These are phyloP conservation scores for Cetoscarus ocellatus DNA, from an alignment of 2,797 vertebrate species.

Conservation along the genomic window DNA sequence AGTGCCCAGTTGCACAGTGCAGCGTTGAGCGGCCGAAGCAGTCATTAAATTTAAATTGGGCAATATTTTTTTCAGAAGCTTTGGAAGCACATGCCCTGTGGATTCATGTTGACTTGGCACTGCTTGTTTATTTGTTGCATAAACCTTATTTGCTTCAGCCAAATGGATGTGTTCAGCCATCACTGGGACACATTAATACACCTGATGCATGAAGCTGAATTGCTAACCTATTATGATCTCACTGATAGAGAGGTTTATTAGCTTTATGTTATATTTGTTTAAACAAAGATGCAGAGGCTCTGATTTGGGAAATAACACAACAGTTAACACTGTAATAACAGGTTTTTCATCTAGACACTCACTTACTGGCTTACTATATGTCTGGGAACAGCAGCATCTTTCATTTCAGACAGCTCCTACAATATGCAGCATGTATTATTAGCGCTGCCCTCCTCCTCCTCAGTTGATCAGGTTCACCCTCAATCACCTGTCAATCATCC, in stretches of 20 bases:
- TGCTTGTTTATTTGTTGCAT: constrained; percentile 79
- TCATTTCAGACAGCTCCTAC: constrained; percentile 26
- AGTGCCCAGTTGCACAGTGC: constrained; percentile 69
- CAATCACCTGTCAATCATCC: constrained; percentile 54
- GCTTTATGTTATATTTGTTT: constrained; percentile 45
- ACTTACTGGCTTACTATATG: constrained; percentile 6
- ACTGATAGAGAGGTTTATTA: constrained; percentile 63
- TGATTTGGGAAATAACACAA: constrained; percentile 12
- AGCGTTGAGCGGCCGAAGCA: constrained; percentile 71
- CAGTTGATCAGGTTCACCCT: constrained; percentile 42
- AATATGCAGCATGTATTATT: constrained; percentile 31
- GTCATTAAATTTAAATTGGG: constrained; percentile 87
- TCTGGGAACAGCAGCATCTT: constrained; percentile 20
- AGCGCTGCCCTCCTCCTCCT: constrained; percentile 34
- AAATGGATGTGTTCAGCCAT: constrained; percentile 58
- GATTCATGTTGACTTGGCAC: constrained; percentile 73
- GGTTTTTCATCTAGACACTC: constrained; percentile 10
- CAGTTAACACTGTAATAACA: neutral
- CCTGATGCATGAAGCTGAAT: constrained; percentile 67
- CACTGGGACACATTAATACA: constrained; percentile 66
- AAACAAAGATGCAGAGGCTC: constrained; percentile 47
- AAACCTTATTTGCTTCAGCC: constrained; percentile 73
- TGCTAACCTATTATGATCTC: constrained; percentile 69
- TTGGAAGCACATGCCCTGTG: constrained; percentile 68
- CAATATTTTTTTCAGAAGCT: constrained; percentile 83